A percentile compares a stretch with the other conserved stretches of the same genome.
These are phyloP conservation scores for Pseudopipra pipra DNA, from an alignment of 2,113 vertebrate species.

Conservation along the genomic window DNA sequence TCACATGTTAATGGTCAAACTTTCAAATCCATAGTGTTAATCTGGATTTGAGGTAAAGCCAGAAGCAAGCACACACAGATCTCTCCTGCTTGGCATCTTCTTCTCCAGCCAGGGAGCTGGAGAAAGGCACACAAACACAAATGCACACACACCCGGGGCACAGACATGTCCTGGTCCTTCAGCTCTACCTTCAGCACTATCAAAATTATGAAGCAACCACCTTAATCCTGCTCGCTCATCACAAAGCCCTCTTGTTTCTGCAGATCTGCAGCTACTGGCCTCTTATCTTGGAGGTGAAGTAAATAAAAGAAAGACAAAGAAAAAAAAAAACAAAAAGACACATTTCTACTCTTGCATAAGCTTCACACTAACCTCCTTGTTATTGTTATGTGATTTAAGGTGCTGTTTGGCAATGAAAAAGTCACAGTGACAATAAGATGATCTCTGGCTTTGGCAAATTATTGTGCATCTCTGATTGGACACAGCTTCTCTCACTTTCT, in stretches of 20 bases:
- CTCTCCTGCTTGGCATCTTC: not conserved
- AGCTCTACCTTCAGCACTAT: not conserved
- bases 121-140: not conserved
- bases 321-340: not conserved
- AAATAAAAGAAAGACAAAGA: not conserved
- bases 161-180: not conserved
- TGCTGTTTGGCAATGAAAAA: not conserved
- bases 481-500: not conserved
- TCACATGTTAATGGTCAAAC: not conserved
- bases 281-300: not conserved
- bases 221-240: not conserved
- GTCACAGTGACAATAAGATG: not conserved
- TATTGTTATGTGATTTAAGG: not conserved
- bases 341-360: not conserved
- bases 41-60: not conserved
- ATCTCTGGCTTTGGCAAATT: not conserved
- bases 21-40: not conserved
- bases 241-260: not conserved
- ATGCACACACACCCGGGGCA: not conserved
- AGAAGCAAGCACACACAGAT: not conserved
- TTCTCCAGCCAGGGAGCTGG: not conserved
- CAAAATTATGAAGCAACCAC: not conserved
- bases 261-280: fast-evolving
- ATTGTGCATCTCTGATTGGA: not conserved
- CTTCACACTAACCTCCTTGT: not conserved